Percentiles rank a stretch among this genome's conserved stretches.
Conservation (phyloP, 2,888 invertebrate species). For the Alloplasta piceator region DNA sequence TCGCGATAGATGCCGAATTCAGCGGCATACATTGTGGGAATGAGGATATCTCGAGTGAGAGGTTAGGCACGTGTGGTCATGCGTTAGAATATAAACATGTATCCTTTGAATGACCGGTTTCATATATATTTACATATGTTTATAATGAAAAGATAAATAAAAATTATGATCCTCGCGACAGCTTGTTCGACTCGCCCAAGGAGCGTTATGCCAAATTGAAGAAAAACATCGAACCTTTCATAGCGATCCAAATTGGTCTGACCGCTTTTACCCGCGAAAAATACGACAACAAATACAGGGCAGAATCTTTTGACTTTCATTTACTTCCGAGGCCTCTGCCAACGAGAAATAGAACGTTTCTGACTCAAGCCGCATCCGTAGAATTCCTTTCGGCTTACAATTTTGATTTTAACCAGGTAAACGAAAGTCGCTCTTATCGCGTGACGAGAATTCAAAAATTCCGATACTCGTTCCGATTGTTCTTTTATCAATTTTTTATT, state of each 20-base stretch:
- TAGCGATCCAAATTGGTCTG: conserved; percentile 89
- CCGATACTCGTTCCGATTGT: no score
- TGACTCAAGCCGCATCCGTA: conserved; percentile 87
- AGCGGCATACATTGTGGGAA: conserved; percentile 84
- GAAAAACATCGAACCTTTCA: conserved; percentile 84
- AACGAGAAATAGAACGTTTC: conserved; percentile 86
- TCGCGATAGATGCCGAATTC: conserved; percentile 91
- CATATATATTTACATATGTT: background rate
- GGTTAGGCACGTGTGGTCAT: conserved; percentile 25
- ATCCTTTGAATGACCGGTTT: background rate
- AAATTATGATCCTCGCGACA: conserved; percentile 79
- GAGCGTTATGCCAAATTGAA: conserved; percentile 85
- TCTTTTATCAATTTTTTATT: conserved; percentile 1
- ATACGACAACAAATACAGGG: conserved; percentile 86
- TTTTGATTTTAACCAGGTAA: conserved; percentile 91
- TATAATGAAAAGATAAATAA: background rate
- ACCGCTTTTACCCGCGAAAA: conserved; percentile 87
- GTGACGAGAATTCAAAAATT: background rate
- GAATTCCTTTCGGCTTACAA: conserved; percentile 87
- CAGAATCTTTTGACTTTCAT: conserved; percentile 88
- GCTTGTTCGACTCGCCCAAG: conserved; percentile 86
- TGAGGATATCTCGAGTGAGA: conserved; percentile 33
- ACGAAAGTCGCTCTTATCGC: background rate
- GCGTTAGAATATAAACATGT: background rate
- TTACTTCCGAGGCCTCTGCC: conserved; percentile 87